A percentile compares a stretch with the other conserved stretches of the same genome.
phyloP scores from a whole-genome alignment of 2,113 vertebrate genomes.

The Chlamydotis undulata region DNA sequence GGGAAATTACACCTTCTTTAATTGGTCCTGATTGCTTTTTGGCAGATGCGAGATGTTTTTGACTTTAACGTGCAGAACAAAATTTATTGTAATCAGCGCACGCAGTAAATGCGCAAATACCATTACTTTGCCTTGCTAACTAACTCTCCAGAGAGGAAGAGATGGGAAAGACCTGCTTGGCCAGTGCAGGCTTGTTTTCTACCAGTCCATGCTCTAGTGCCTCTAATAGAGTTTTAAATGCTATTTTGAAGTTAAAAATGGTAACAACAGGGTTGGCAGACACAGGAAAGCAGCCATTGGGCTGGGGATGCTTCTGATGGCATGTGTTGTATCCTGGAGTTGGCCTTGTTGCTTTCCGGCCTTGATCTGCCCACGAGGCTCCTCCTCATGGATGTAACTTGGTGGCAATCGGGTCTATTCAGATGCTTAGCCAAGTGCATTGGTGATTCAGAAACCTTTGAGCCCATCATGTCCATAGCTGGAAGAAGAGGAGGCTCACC shows the following conservation, averaged over 20 bases:
- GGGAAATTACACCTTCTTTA: conserved; percentile 69
- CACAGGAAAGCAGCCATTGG: neutral
- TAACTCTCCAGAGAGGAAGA: neutral
- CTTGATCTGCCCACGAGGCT: neutral
- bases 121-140: neutral
- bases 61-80: conserved; percentile 41
- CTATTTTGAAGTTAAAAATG: neutral
- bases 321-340: neutral
- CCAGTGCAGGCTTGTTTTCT: neutral
- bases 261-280: fast-evolving
- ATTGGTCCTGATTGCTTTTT: conserved; percentile 64
- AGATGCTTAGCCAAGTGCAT: fast-evolving
- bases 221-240: neutral
- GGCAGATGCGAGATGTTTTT: conserved; percentile 27
- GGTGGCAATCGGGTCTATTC: fast-evolving
- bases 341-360: neutral
- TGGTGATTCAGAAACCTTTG: neutral
- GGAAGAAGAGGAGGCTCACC: neutral
- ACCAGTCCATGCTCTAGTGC: neutral
- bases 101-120: neutral
- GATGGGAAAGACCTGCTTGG: neutral
- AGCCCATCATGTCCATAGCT: fast-evolving
- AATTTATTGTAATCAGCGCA: neutral
- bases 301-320: neutral
- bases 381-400: neutral